Conservation (phyloP, 2,888 invertebrate species). For the Bembecia ichneumoniformis region DNA sequence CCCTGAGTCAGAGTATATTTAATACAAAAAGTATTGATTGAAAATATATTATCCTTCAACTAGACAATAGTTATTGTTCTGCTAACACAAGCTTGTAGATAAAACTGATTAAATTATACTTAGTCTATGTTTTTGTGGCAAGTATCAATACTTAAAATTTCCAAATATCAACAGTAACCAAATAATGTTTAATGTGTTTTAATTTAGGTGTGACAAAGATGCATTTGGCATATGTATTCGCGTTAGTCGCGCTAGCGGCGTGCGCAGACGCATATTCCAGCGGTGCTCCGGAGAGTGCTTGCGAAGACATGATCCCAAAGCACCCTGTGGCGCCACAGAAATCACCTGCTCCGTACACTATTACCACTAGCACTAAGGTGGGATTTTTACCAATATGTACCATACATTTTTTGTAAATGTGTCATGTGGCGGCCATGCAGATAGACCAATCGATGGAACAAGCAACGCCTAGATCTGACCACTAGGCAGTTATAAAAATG, state of each 20-base stretch:
- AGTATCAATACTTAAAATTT: constrained; percentile 1
- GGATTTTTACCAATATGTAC: too few relatives aligned
- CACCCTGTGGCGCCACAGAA: constrained; percentile 75
- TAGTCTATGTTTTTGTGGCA: background rate
- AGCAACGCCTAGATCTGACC: too few relatives aligned
- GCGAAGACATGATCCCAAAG: constrained; percentile 77
- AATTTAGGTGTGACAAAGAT: constrained; percentile 22
- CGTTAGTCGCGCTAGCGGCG: constrained; percentile 33
- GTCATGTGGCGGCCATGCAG: too few relatives aligned
- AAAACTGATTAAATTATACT: background rate
- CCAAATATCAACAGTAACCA: constrained; percentile 2
- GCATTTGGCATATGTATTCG: constrained; percentile 32
- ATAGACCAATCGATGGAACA: too few relatives aligned
- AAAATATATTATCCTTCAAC: too few relatives aligned
- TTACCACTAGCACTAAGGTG: constrained; percentile 59
- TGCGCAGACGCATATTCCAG: constrained; percentile 65
- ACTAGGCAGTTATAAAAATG: too few relatives aligned
- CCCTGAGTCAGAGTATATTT: too few relatives aligned
- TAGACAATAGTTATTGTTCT: too few relatives aligned
- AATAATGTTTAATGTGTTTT: constrained; percentile 1
- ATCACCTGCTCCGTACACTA: constrained; percentile 71
- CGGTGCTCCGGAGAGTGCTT: constrained; percentile 76
- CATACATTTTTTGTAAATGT: too few relatives aligned
- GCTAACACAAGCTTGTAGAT: too few relatives aligned
- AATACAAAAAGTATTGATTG: too few relatives aligned